Conservation (phyloP, 2,797 vertebrate genomes). For the Harpagifer antarcticus region DNA sequence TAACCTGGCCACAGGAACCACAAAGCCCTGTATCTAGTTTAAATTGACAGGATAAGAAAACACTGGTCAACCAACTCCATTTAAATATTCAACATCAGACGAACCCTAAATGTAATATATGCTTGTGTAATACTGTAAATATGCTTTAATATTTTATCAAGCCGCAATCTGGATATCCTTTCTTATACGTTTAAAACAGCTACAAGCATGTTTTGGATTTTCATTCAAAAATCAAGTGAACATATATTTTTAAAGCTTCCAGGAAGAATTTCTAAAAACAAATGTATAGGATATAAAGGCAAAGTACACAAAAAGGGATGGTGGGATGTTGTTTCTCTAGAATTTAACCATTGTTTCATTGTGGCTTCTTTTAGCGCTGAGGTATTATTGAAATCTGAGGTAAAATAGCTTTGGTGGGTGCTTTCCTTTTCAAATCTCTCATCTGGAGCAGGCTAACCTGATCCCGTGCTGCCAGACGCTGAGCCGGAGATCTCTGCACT, state of each 20-base stretch:
- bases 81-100: slow-evolving; percentile 74
- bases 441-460: slow-evolving; percentile 81
- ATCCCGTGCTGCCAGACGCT: slow-evolving; percentile 77
- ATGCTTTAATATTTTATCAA: slow-evolving; percentile 43
- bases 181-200: slow-evolving; percentile 27
- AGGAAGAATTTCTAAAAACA: slow-evolving; percentile 10
- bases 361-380: slow-evolving; percentile 23
- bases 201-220: slow-evolving; percentile 35
- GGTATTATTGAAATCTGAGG: slow-evolving; percentile 66
- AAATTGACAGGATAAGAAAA: slow-evolving; percentile 62
- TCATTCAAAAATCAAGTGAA: slow-evolving; percentile 20
- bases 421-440: slow-evolving; percentile 81
- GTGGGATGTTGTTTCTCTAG: slow-evolving; percentile 17
- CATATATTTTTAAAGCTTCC: slow-evolving; percentile 5
- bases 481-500: slow-evolving; percentile 83
- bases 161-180: slow-evolving; percentile 31
- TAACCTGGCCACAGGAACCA: slow-evolving; percentile 68
- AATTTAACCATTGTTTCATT: slow-evolving; percentile 24
- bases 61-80: slow-evolving; percentile 55
- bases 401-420: slow-evolving; percentile 68
- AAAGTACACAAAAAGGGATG: not conserved
- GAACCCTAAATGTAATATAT: slow-evolving; percentile 43
- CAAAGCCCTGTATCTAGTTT: slow-evolving; percentile 69
- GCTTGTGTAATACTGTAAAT: slow-evolving; percentile 41
- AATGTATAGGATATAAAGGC: slow-evolving; percentile 12